These are phyloP conservation scores for Anastatus disparis DNA, from an alignment of 1,140 invertebrate species.

Conservation along the genomic window DNA sequence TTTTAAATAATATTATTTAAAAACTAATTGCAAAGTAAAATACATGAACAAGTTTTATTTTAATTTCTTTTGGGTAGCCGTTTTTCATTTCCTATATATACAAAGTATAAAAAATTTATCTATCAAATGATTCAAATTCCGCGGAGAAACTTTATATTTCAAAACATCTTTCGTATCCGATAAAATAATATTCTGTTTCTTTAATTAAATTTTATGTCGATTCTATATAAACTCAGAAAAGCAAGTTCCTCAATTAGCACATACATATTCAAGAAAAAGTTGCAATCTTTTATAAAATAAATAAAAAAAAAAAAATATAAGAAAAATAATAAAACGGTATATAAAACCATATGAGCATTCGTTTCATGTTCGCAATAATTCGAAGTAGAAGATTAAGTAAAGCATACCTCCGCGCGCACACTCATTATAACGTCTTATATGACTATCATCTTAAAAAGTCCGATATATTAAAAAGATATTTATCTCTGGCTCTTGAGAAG, in stretches of 20 bases:
- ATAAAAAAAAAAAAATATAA: neutral
- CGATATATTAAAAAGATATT: conserved; percentile 8
- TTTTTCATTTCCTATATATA: too few relatives aligned
- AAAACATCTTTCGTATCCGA: neutral
- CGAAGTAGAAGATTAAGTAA: conserved; percentile 28
- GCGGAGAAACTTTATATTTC: conserved; percentile 19
- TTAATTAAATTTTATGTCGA: conserved; percentile 41
- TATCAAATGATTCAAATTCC: conserved; percentile 10
- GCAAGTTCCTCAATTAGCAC: conserved; percentile 38
- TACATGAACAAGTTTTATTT: neutral
- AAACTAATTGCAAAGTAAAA: conserved; percentile 9
- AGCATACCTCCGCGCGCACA: conserved; percentile 8
- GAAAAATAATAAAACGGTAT: neutral
- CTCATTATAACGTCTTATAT: conserved; percentile 30
- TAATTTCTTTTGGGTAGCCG: neutral
- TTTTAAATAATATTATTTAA: neutral
- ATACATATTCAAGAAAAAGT: neutral
- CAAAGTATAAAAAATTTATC: too few relatives aligned
- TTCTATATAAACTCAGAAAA: conserved; percentile 9
- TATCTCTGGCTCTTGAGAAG: too few relatives aligned
- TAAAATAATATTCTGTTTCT: conserved; percentile 35
- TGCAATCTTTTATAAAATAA: neutral
- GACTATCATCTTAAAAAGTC: neutral
- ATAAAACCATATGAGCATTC: conserved; percentile 4
- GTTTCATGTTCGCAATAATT: conserved; percentile 23